Evolutionary conservation across 2,888 invertebrate species (phyloP), one percentile per base, ranked within the genome.

Genomic region (Abrostola triplasia): DNA sequence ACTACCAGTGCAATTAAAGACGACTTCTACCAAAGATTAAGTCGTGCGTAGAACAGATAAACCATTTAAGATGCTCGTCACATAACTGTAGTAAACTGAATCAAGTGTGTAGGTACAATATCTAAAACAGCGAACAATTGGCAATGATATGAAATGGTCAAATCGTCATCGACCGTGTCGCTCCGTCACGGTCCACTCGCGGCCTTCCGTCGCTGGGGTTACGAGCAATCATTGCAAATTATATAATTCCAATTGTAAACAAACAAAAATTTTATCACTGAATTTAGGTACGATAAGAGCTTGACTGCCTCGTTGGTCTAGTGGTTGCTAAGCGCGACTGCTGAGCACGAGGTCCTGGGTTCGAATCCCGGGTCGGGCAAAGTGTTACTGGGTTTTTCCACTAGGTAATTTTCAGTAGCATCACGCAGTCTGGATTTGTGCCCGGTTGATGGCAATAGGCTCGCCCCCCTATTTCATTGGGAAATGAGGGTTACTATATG

Each of bases 181-280:
- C 63, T 36, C 36, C 62, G 79, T 73, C 71, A 80, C 74, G 80
- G 51, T 73, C 47, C 64, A 73, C 36, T 74, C 64, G 66, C 67
- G 75, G 69, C 82, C 82, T 82, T 81, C 80, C 70, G 62, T 59
- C 44, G 47, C 62, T 52, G 65, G 66, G 65, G 64, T 69, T 68
- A 59, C 67, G 51, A 67, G 56, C 54, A 44, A 40, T 40, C 60
- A 37, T 49, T 51, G 64, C 52, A 61, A 74, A 73, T 80, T 77
- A 78, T 73, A 48, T 80, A 66, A 80, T 64, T 64, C 52, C 51
- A 44, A 67, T 75, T 64, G 72, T 80, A 80, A 80, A 80, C 73
- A 80, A 75, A 72, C 67, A 41, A 51, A 60, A 64, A 63, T 35
- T 5, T 47, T 56, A 8, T 6, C 6, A 24, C 13, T 13, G 44